phyloP scores from a whole-genome alignment of 2,888 invertebrate species.

The Rotaria socialis region DNA sequence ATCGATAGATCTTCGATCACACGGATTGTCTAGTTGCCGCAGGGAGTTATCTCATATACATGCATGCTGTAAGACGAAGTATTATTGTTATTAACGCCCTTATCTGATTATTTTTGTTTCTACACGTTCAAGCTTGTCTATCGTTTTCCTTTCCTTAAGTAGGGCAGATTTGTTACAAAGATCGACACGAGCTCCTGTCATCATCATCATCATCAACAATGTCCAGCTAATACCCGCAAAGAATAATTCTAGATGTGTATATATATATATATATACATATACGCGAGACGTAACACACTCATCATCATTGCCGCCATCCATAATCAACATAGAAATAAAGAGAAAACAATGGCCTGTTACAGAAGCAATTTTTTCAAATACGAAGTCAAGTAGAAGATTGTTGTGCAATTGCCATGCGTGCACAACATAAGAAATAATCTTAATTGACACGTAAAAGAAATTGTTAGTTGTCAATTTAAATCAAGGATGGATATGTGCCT shows the following conservation, averaged over 20 bases:
- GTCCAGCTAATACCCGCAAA: background rate
- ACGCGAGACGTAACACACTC: background rate
- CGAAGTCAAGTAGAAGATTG: slow-evolving; percentile 14
- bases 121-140: background rate
- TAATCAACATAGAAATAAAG: slow-evolving; percentile 14
- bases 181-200: slow-evolving; percentile 14
- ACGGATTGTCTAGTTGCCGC: slow-evolving; percentile 4
- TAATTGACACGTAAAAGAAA: slow-evolving; percentile 13
- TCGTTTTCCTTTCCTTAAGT: background rate
- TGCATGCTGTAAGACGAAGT: background rate
- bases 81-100: slow-evolving; percentile 14
- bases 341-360: background rate
- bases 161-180: slow-evolving; percentile 14
- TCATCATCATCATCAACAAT: background rate
- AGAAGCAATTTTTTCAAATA: background rate
- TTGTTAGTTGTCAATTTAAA: background rate
- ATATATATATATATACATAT: too few relatives aligned
- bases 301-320: background rate
- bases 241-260: background rate
- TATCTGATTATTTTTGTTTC: slow-evolving; percentile 14
- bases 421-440: background rate
- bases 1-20: background rate
- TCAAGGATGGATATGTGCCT: background rate
- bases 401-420: background rate
- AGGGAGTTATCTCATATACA: slow-evolving; percentile 2